These are phyloP conservation scores for Drosophila niveifrons DNA, from an alignment of 2,888 invertebrate genomes.

Conservation along the genomic window DNA sequence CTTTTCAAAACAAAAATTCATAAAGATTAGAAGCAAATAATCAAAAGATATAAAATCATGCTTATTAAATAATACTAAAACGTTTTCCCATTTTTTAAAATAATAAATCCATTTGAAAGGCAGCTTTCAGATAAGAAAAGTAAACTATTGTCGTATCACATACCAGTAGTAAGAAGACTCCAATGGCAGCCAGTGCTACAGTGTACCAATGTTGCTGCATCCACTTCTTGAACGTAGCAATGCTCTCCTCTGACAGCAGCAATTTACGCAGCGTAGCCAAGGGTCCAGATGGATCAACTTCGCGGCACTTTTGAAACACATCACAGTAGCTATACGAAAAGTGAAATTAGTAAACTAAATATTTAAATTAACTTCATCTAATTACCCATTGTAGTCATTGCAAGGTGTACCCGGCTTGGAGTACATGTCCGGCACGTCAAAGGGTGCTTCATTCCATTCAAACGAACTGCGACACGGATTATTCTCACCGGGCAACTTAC, in stretches of 20 bases:
- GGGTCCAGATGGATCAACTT: conserved; percentile 97
- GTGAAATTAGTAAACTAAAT: background rate
- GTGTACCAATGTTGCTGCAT: conserved; percentile 96
- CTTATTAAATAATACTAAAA: too few species aligned
- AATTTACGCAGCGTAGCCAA: conserved; percentile 94
- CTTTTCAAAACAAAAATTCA: conserved; percentile 59
- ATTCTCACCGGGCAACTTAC: conserved; percentile 93
- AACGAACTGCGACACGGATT: conserved; percentile 95
- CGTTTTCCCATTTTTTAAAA: background rate
- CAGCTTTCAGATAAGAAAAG: conserved; percentile 1
- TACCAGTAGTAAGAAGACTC: conserved; percentile 93
- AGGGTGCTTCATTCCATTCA: conserved; percentile 95
- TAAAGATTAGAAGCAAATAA: conserved; percentile 15
- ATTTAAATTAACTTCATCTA: background rate
- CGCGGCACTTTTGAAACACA: conserved; percentile 92
- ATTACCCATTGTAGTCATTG: conserved; percentile 94
- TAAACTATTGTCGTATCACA: conserved; percentile 84
- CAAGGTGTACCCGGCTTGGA: conserved; percentile 97
- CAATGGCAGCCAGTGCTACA: conserved; percentile 90
- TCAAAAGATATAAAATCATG: too few species aligned
- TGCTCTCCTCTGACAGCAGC: conserved; percentile 94
- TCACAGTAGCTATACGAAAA: conserved; percentile 87
- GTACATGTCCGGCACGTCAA: conserved; percentile 96
- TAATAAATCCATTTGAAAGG: background rate
- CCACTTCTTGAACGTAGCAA: conserved; percentile 95